Conservation (phyloP, 2,888 invertebrate genomes). For the Drymonia ruficornis region DNA sequence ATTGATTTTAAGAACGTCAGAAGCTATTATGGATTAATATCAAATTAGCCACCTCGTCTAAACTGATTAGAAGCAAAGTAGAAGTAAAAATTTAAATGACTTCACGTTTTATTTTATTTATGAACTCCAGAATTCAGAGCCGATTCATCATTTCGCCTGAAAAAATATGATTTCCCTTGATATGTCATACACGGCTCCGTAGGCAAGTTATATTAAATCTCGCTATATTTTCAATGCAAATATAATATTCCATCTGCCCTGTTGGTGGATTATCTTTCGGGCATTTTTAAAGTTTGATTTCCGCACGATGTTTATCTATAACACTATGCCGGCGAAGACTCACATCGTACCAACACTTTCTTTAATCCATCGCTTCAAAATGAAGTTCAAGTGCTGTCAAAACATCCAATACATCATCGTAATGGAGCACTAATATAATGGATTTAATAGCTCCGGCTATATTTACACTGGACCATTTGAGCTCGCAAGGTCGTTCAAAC, state of each 20-base stretch:
- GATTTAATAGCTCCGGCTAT: constrained; percentile 47
- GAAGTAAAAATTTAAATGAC: constrained; percentile 14
- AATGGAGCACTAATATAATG: constrained; percentile 33
- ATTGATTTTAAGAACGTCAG: constrained; percentile 9
- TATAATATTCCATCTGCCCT: constrained; percentile 39
- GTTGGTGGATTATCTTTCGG: constrained; percentile 29
- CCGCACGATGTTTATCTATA: constrained; percentile 36
- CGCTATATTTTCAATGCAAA: constrained; percentile 32
- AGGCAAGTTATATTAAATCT: constrained; percentile 14
- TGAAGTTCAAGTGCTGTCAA: constrained; percentile 48
- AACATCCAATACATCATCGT: constrained; percentile 46
- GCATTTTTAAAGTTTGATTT: constrained; percentile 44
- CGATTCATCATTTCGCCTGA: background rate
- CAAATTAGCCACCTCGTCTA: constrained; percentile 11
- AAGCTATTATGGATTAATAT: constrained; percentile 10
- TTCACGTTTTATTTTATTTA: constrained; percentile 25
- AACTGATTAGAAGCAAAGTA: constrained; percentile 12
- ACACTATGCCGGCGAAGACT: constrained; percentile 22
- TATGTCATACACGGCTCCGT: constrained; percentile 33
- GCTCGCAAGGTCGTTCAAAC: constrained; percentile 56
- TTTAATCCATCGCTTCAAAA: constrained; percentile 31
- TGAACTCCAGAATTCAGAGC: background rate
- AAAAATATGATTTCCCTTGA: constrained; percentile 33
- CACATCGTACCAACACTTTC: constrained; percentile 31
- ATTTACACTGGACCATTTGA: constrained; percentile 44